phyloP scores from a whole-genome alignment of 2,113 vertebrate species.

The Tenebrosternarchus preto region DNA sequence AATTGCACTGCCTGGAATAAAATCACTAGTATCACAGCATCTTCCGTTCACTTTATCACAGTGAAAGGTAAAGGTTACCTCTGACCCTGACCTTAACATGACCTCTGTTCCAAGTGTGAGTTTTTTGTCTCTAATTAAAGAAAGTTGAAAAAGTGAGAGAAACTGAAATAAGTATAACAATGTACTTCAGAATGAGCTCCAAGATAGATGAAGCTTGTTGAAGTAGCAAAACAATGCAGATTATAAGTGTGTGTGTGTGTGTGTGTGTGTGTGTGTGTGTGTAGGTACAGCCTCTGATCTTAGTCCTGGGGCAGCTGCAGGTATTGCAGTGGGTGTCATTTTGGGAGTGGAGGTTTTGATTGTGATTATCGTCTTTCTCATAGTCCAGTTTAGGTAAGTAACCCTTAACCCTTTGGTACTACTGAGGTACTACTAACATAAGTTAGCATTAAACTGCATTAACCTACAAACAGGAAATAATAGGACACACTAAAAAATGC shows the following conservation, averaged over 20 bases:
- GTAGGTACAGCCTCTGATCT: not conserved
- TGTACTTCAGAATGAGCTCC: too few species aligned
- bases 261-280: slow-evolving; percentile 4
- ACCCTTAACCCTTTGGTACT: not conserved
- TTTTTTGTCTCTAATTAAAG: too few species aligned
- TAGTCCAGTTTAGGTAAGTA: slow-evolving; percentile 36
- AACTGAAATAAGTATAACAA: too few species aligned
- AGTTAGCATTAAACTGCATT: not conserved
- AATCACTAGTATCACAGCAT: slow-evolving; percentile 59
- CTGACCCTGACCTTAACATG: not conserved
- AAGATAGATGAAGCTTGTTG: too few species aligned
- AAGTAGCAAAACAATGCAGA: not conserved
- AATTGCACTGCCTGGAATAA: slow-evolving; percentile 64
- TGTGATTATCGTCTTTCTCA: not conserved
- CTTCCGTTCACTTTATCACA: slow-evolving; percentile 38
- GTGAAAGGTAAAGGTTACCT: slow-evolving; percentile 2
- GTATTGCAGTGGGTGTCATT: slow-evolving; percentile 32
- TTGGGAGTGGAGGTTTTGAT: not conserved
- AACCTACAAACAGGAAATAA: too few species aligned
- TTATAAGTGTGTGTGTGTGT: not conserved
- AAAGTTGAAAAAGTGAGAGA: too few species aligned
- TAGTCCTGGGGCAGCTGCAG: slow-evolving; percentile 22
- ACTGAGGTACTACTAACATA: not conserved
- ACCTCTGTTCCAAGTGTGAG: too few species aligned
- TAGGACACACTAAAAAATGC: too few species aligned